Percentiles rank a stretch among this genome's conserved stretches.
Evolutionary conservation across 2,888 invertebrate species (phyloP).

Genomic region (Rotaria magnacalcarata): DNA sequence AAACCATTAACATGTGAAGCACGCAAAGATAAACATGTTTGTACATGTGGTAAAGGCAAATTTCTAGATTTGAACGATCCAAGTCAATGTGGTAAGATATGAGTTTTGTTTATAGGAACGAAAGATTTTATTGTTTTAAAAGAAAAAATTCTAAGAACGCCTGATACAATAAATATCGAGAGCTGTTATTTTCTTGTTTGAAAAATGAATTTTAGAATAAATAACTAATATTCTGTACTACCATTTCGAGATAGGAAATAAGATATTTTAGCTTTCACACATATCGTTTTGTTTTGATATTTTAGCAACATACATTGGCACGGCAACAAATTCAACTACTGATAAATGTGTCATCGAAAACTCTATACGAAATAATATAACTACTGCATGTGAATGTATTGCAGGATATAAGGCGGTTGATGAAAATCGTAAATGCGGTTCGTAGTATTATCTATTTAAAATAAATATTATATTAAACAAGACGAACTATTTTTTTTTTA

Average conservation of each 20-base stretch:
- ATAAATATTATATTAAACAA: background rate
- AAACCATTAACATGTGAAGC: no score
- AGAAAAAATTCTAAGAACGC: no score
- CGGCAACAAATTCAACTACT: background rate
- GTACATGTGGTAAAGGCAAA: background rate
- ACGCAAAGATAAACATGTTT: no score
- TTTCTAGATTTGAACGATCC: background rate
- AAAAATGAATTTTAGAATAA: no score
- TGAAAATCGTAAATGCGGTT: background rate
- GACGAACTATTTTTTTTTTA: background rate
- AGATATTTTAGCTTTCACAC: no score
- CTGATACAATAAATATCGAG: no score
- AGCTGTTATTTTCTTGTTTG: no score
- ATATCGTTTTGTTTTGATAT: background rate
- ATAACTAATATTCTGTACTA: no score
- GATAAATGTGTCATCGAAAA: background rate
- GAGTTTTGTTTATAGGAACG: no score
- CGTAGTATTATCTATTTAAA: background rate
- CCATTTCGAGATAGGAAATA: no score
- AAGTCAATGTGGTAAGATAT: background rate
- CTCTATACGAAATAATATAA: background rate
- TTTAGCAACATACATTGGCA: background rate
- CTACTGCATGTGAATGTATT: background rate
- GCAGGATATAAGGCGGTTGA: background rate
- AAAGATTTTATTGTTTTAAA: no score